Evolutionary conservation across 1,140 invertebrate species (phyloP).

Genomic region (Macrobrachium rosenbergii): DNA sequence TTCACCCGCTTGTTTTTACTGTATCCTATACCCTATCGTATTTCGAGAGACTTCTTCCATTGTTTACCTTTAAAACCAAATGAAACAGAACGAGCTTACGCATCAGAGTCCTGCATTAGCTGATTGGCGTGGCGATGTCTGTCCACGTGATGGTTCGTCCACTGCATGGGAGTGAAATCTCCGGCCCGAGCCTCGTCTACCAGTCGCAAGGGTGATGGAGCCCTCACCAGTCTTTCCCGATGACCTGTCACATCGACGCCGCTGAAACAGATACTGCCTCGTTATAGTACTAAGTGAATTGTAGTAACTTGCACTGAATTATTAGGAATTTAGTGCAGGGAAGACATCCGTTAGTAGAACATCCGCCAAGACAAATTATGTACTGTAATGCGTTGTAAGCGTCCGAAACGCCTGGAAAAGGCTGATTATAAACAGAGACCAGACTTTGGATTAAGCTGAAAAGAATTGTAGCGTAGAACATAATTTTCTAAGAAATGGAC

Average conservation of each 20-base stretch:
- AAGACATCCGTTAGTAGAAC: no score
- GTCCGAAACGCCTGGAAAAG: no score
- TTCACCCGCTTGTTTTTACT: no score
- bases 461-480: no score
- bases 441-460: no score
- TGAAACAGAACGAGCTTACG: not conserved
- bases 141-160: conserved; percentile 35
- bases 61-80: not conserved
- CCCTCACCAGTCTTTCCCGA: conserved; percentile 43
- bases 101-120: conserved; percentile 35
- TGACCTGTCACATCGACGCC: conserved; percentile 37
- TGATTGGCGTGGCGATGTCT: conserved; percentile 24
- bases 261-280: not conserved
- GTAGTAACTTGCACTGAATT: not conserved
- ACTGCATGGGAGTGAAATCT: conserved; percentile 38
- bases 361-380: no score
- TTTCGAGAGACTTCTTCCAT: not conserved
- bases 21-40: not conserved
- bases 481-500: no score
- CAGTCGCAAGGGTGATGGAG: conserved; percentile 28
- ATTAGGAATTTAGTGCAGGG: not conserved
- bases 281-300: not conserved
- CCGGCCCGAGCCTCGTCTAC: conserved; percentile 49
- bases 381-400: no score
- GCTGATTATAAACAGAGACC: no score